A percentile compares a stretch with the other conserved stretches of the same genome.
Evolutionary conservation across 2,797 vertebrate genomes (phyloP).

Genomic region (Bufotes viridis): DNA sequence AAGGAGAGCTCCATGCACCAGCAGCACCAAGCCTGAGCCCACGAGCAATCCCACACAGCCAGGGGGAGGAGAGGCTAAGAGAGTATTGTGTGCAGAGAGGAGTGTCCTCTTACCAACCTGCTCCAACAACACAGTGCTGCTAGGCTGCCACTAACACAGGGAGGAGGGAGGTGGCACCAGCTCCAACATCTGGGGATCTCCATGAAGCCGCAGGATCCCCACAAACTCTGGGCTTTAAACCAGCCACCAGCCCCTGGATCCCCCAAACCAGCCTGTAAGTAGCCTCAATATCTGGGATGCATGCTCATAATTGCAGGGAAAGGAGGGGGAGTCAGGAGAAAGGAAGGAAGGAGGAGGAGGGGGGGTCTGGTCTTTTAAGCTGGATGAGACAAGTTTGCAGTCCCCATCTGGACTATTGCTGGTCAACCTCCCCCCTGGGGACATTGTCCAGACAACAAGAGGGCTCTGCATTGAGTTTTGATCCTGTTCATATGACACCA

Average conservation of each 20-base stretch:
- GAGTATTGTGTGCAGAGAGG: conserved; percentile 63
- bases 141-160: conserved; percentile 66
- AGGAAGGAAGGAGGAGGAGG: not conserved
- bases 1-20: conserved; percentile 33
- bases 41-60: not conserved
- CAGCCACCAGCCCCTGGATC: conserved; percentile 43
- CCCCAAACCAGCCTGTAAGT: conserved; percentile 50
- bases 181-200: conserved; percentile 58
- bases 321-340: not conserved
- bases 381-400: conserved; percentile 35
- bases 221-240: conserved; percentile 53
- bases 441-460: not conserved
- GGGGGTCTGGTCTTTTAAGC: not conserved
- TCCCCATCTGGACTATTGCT: conserved; percentile 44
- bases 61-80: not conserved
- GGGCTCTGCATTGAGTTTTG: not conserved
- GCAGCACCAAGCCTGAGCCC: conserved; percentile 41
- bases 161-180: conserved; percentile 45
- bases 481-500: not conserved
- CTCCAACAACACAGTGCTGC: conserved; percentile 80
- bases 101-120: conserved; percentile 88
- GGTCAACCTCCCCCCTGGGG: not conserved
- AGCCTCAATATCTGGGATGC: not conserved
- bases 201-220: conserved; percentile 60
- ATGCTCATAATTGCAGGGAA: not conserved